Conservation (phyloP, 1,140 invertebrate species). For the Laupala kohalensis region DNA sequence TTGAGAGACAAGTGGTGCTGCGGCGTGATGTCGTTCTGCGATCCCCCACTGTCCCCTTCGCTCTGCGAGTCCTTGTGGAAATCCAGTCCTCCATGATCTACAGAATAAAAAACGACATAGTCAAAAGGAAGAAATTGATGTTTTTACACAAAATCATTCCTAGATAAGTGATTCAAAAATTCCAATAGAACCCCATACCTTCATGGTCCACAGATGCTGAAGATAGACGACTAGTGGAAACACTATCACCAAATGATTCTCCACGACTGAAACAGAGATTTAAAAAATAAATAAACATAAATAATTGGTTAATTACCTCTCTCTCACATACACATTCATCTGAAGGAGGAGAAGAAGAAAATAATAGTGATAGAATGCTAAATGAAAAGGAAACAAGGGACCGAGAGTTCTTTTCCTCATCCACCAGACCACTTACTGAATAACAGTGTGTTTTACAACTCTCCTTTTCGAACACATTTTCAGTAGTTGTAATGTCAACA, state of each 20-base stretch:
- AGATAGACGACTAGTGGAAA: background rate
- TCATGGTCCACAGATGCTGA: background rate
- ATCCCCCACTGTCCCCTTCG: constrained; percentile 12
- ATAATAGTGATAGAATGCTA: no score
- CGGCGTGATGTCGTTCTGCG: constrained; percentile 15
- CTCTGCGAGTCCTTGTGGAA: constrained; percentile 5
- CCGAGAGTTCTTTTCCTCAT: no score
- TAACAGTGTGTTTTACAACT: background rate
- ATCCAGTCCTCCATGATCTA: background rate
- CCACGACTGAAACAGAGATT: background rate
- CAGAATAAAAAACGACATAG: background rate
- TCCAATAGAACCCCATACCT: background rate
- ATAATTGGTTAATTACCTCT: background rate
- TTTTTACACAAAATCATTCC: background rate
- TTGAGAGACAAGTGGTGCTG: constrained; percentile 11
- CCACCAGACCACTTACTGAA: background rate
- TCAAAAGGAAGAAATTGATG: no score
- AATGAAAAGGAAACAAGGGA: background rate
- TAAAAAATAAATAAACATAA: background rate
- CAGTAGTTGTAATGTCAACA: background rate
- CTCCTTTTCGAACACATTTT: background rate
- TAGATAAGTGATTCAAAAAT: background rate
- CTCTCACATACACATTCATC: no score
- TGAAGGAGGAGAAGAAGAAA: no score
- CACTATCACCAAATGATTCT: background rate